Conservation (phyloP, 2,113 vertebrate genomes). For the Thalassoma bifasciatum region DNA sequence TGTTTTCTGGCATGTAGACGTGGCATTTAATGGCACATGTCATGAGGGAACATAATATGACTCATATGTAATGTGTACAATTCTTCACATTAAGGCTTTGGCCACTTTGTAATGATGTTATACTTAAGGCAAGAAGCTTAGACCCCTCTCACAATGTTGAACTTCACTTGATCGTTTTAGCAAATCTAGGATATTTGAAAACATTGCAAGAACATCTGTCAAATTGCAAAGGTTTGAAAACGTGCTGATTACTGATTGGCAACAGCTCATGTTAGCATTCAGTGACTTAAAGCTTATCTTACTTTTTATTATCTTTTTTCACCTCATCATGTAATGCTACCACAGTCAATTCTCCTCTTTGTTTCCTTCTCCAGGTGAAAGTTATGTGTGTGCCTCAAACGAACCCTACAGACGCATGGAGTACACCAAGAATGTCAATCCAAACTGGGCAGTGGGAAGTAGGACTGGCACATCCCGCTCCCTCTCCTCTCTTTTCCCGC, state of each 20-base stretch:
- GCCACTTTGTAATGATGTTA: too few relatives aligned
- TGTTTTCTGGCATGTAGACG: constrained; percentile 9
- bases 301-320: too few relatives aligned
- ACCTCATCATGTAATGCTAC: background rate
- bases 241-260: too few relatives aligned
- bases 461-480: constrained; percentile 87
- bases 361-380: constrained; percentile 87
- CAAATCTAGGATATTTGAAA: too few relatives aligned
- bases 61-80: background rate
- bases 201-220: too few relatives aligned
- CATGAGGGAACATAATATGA: background rate
- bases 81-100: too few relatives aligned
- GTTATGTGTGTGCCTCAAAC: constrained; percentile 97
- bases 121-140: too few relatives aligned
- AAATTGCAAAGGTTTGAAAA: too few relatives aligned
- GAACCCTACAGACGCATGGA: constrained; percentile 94
- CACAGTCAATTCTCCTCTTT: background rate
- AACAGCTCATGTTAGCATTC: too few relatives aligned
- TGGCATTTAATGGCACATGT: constrained; percentile 1
- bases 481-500: constrained; percentile 81
- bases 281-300: too few relatives aligned
- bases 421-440: constrained; percentile 95
- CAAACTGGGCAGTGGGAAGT: constrained; percentile 96
- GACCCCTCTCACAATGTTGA: too few relatives aligned
- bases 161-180: too few relatives aligned